Evolutionary conservation across 2,113 vertebrate genomes (phyloP).

Genomic region (Gracilinanus agilis): DNA sequence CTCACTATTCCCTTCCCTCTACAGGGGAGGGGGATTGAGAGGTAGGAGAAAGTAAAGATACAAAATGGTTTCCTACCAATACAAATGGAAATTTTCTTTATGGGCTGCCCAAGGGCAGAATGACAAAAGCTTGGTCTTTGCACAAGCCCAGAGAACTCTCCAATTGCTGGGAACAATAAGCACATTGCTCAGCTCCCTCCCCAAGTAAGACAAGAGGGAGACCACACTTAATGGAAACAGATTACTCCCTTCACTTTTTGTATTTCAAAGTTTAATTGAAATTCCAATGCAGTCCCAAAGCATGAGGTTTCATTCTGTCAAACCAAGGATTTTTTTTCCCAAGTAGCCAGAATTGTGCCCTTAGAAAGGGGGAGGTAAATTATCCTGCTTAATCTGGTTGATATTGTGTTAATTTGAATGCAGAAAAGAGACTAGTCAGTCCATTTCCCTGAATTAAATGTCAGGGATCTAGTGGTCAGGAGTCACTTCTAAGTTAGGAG

Average conservation of each 20-base stretch:
- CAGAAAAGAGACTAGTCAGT: slow-evolving; percentile 1
- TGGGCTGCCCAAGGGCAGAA: not conserved
- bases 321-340: not conserved
- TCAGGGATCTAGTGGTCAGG: not conserved
- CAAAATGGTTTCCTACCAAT: not conserved
- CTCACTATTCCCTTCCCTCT: not conserved
- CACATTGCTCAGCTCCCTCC: not conserved
- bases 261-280: slow-evolving; percentile 18
- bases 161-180: not conserved
- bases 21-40: not conserved
- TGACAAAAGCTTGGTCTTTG: not conserved
- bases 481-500: not conserved
- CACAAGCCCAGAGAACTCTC: not conserved
- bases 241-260: slow-evolving; percentile 12
- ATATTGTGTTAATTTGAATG: not conserved
- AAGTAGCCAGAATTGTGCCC: not conserved
- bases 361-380: not conserved
- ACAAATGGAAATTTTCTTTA: not conserved
- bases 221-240: slow-evolving; percentile 16
- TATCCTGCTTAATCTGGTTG: not conserved
- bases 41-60: not conserved
- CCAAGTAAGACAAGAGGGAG: not conserved
- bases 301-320: not conserved
- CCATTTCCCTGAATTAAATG: not conserved
- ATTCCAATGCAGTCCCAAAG: not conserved